These are phyloP conservation scores for Dendrolimus punctatus DNA, from an alignment of 1,140 invertebrate species.

Conservation along the genomic window DNA sequence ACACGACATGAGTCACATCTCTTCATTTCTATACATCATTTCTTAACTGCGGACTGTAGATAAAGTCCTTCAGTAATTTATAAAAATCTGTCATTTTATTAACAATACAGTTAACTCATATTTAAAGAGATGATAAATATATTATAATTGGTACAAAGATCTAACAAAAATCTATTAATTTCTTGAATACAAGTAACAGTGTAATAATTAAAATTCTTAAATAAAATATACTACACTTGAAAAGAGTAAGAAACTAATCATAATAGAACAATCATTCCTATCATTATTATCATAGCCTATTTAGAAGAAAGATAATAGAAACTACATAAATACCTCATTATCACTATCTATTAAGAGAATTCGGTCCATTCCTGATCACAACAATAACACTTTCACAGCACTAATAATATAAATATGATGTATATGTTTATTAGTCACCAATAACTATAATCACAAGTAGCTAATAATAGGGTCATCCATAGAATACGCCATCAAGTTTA, in stretches of 20 bases:
- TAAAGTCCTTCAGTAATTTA: constrained; percentile 29
- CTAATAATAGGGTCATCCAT: too few relatives aligned
- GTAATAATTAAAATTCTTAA: too few relatives aligned
- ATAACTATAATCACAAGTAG: too few relatives aligned
- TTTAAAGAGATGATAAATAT: too few relatives aligned
- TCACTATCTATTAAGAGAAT: constrained; percentile 33
- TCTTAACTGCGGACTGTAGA: constrained; percentile 54
- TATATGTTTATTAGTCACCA: too few relatives aligned
- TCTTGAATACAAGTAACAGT: background rate
- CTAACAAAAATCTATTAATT: background rate
- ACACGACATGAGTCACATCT: constrained; percentile 57
- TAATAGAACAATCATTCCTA: background rate
- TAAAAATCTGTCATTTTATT: background rate
- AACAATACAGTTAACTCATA: background rate
- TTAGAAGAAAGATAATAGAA: background rate
- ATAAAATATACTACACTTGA: too few relatives aligned
- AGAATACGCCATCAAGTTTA: too few relatives aligned
- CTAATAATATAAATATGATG: too few relatives aligned
- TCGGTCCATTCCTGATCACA: constrained; percentile 18
- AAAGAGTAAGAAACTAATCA: background rate
- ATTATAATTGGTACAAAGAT: too few relatives aligned
- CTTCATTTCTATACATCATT: constrained; percentile 68
- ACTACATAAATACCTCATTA: constrained; percentile 30
- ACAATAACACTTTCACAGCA: too few relatives aligned
- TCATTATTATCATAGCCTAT: background rate